These are phyloP conservation scores for Huso huso DNA, from an alignment of 2,797 vertebrate genomes.

Conservation along the genomic window DNA sequence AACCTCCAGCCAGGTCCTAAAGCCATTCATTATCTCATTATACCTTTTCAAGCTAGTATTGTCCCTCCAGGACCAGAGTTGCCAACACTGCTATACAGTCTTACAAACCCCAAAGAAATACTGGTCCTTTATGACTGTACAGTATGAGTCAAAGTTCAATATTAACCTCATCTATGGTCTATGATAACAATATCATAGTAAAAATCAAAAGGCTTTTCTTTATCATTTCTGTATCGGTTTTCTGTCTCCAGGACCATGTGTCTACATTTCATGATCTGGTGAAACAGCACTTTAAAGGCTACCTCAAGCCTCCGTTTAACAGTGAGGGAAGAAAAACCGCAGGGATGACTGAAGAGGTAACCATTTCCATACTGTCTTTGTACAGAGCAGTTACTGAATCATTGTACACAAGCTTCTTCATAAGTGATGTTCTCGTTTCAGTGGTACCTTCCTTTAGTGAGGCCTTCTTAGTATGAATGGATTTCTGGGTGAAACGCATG, in stretches of 20 bases:
- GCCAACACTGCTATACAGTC: too few relatives aligned
- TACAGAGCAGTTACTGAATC: neutral
- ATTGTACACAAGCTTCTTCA: neutral
- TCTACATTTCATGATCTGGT: constrained; percentile 49
- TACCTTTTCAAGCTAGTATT: too few relatives aligned
- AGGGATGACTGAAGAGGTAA: constrained; percentile 51
- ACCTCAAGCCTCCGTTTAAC: constrained; percentile 53
- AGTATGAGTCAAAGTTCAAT: too few relatives aligned
- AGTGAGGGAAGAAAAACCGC: constrained; percentile 44
- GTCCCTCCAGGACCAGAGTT: too few relatives aligned
- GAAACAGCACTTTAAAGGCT: constrained; percentile 49
- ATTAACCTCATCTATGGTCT: too few relatives aligned
- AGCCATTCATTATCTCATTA: too few relatives aligned
- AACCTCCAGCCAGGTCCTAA: too few relatives aligned
- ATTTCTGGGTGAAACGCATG: constrained; percentile 17
- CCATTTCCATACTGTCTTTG: neutral
- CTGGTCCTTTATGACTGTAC: too few relatives aligned
- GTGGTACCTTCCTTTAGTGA: constrained; percentile 52
- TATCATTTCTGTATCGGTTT: neutral
- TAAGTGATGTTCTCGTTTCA: constrained; percentile 19
- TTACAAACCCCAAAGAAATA: too few relatives aligned
- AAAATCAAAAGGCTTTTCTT: neutral
- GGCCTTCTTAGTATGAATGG: constrained; percentile 29
- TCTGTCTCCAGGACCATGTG: constrained; percentile 37
- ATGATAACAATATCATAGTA: too few relatives aligned